These are phyloP conservation scores for Timandra comae DNA, from an alignment of 2,888 invertebrate genomes.

Conservation along the genomic window DNA sequence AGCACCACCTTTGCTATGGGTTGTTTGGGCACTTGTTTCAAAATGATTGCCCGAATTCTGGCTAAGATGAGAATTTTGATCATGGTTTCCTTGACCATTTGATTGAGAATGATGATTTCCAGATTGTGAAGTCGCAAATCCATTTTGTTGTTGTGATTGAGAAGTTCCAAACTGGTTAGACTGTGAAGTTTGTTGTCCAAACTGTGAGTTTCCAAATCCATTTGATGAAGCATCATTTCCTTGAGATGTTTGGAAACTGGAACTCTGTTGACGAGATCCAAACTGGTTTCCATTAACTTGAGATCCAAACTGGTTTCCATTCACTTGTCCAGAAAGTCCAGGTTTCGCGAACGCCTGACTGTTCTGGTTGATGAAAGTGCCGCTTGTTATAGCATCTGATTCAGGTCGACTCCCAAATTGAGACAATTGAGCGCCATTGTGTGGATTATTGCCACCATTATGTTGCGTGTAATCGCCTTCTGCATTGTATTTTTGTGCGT, in stretches of 20 bases:
- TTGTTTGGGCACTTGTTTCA: too few species aligned
- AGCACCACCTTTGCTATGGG: too few species aligned
- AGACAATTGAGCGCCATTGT: conserved; percentile 43
- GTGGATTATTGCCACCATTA: conserved; percentile 35
- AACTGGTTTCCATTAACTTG: conserved; percentile 3
- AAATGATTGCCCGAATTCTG: too few species aligned
- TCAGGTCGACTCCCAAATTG: conserved; percentile 40
- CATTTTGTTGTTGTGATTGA: conserved; percentile 4
- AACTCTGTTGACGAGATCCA: conserved; percentile 8
- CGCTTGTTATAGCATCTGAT: conserved; percentile 35
- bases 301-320: conserved; percentile 8
- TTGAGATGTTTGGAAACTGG: conserved; percentile 8
- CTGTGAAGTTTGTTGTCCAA: conserved; percentile 1
- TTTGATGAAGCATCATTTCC: background rate
- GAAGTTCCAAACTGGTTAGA: too few species aligned
- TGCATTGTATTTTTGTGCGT: conserved; percentile 61
- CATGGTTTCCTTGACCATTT: too few species aligned
- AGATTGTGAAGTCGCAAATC: too few species aligned
- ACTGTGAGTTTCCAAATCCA: conserved; percentile 6
- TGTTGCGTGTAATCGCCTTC: conserved; percentile 50
- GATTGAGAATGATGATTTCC: too few species aligned
- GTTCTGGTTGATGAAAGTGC: conserved; percentile 44
- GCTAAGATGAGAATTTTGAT: too few species aligned
- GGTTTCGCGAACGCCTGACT: conserved; percentile 33
- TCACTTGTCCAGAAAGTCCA: conserved; percentile 5